Conservation (phyloP, 2,888 invertebrate species). For the Actias luna region DNA sequence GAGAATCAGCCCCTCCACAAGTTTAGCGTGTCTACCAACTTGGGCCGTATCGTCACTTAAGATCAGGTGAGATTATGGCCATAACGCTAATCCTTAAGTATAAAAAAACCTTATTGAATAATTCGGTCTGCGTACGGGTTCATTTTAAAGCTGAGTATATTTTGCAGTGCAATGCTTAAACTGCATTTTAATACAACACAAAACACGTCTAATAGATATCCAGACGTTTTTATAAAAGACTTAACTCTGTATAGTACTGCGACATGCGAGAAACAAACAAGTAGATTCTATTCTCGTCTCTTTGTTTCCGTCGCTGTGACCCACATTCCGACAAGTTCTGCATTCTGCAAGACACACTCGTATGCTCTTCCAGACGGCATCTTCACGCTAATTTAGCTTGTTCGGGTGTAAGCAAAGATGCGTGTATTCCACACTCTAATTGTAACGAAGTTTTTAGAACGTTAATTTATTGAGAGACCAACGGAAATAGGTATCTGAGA, state of each 20-base stretch:
- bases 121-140: too few species aligned
- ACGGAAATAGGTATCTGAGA: background rate
- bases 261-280: constrained; percentile 4
- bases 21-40: too few species aligned
- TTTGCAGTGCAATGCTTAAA: too few species aligned
- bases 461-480: background rate
- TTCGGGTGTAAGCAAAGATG: background rate
- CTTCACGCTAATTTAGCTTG: background rate
- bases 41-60: too few species aligned
- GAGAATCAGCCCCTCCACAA: too few species aligned
- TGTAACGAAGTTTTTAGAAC: background rate
- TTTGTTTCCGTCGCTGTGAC: constrained; percentile 17
- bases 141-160: too few species aligned
- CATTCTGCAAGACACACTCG: constrained; percentile 4
- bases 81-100: too few species aligned
- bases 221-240: background rate
- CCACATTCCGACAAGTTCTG: constrained; percentile 12
- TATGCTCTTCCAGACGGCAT: background rate
- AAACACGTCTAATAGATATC: background rate
- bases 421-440: background rate
- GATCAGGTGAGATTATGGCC: too few species aligned
- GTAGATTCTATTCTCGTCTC: constrained; percentile 4
- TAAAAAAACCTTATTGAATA: too few species aligned
- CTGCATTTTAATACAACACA: background rate
- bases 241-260: background rate